These are phyloP conservation scores for Silurus glanis DNA, from an alignment of 2,113 vertebrate species.

Conservation along the genomic window DNA sequence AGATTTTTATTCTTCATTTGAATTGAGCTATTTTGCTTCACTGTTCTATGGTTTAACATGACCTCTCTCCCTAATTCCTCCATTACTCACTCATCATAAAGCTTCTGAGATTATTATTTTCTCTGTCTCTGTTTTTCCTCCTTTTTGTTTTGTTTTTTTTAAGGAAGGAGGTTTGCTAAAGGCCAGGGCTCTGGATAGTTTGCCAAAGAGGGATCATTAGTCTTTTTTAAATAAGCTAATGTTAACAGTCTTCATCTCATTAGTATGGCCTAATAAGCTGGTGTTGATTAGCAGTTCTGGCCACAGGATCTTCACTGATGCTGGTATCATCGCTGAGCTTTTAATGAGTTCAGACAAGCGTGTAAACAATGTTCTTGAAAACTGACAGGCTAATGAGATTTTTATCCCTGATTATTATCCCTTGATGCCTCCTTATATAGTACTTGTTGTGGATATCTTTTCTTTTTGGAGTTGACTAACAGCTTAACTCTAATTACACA, in stretches of 20 bases:
- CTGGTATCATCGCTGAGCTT: constrained; percentile 6
- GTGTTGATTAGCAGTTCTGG: constrained; percentile 27
- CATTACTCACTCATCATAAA: background rate
- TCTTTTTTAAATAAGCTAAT: constrained; percentile 44
- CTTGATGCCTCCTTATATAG: background rate
- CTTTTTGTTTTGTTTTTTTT: background rate
- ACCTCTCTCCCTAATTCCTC: background rate
- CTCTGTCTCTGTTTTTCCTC: background rate
- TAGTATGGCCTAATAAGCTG: constrained; percentile 48
- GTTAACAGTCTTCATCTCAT: constrained; percentile 14
- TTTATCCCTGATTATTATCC: background rate
- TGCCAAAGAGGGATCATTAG: constrained; percentile 38
- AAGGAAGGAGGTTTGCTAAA: background rate
- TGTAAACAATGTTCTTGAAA: constrained; percentile 23
- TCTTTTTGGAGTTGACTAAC: background rate
- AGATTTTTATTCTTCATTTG: background rate
- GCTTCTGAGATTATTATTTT: background rate
- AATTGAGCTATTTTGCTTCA: background rate
- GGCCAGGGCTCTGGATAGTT: constrained; percentile 32
- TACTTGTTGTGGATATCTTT: background rate
- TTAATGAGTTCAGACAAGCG: constrained; percentile 31
- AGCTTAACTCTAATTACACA: constrained; percentile 9
- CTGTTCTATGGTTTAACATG: background rate
- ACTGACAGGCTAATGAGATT: background rate
- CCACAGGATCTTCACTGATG: constrained; percentile 3